Conservation (phyloP, 2,888 invertebrate genomes). For the Coelopa pilipes region DNA sequence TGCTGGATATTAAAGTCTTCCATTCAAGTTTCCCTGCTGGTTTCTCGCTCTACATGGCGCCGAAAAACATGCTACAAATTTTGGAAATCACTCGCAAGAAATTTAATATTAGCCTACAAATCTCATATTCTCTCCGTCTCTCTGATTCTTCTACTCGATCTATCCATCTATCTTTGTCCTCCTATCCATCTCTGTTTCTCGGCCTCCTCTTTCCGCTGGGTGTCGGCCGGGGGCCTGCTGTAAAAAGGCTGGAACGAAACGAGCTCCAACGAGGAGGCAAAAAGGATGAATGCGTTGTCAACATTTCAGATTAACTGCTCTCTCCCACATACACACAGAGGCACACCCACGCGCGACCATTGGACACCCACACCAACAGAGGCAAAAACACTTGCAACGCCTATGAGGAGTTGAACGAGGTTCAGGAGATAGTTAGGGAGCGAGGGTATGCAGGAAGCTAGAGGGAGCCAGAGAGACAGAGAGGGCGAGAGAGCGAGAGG, state of each 20-base stretch:
- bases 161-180: not conserved
- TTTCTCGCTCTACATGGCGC: not conserved
- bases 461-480: no score
- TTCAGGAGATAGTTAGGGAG: no score
- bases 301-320: not conserved
- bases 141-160: not conserved
- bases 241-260: not conserved
- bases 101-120: not conserved
- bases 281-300: slow-evolving; percentile 18
- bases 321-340: slow-evolving; percentile 4
- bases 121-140: not conserved
- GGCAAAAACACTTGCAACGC: not conserved
- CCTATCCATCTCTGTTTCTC: not conserved
- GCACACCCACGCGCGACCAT: not conserved
- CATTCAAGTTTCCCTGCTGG: no score
- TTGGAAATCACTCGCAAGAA: not conserved
- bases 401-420: not conserved
- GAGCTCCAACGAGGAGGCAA: not conserved
- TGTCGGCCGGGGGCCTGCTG: not conserved
- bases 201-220: not conserved
- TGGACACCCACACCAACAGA: not conserved
- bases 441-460: no score
- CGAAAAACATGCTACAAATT: not conserved
- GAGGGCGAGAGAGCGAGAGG: not conserved
- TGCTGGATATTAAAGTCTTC: not conserved